Percentiles rank a stretch among this genome's conserved stretches.
phyloP scores from a whole-genome alignment of 2,113 vertebrate genomes.

The Geococcyx californianus region DNA sequence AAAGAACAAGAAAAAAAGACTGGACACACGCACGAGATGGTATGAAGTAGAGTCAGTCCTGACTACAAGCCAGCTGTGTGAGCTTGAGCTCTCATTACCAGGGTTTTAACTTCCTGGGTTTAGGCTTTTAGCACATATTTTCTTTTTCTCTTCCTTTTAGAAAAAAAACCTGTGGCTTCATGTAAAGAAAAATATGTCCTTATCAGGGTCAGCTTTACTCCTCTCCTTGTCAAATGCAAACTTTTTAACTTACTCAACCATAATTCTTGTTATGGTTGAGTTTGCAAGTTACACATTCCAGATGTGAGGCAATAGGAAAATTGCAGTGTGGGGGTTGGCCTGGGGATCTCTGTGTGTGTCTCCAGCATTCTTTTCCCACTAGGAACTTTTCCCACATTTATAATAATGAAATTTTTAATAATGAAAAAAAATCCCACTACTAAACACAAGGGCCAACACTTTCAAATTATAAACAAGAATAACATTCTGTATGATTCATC shows the following conservation, averaged over 20 bases:
- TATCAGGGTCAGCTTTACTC: conserved; percentile 33
- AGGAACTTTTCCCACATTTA: conserved; percentile 59
- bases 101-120: background rate
- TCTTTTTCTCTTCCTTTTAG: background rate
- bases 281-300: conserved; percentile 57
- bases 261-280: conserved; percentile 53
- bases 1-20: background rate
- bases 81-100: background rate
- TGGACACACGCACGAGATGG: background rate
- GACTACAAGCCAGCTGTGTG: conserved; percentile 3
- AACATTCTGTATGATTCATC: conserved; percentile 3
- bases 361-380: conserved; percentile 43
- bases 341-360: conserved; percentile 1
- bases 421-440: background rate
- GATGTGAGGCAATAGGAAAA: conserved; percentile 59
- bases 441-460: conserved; percentile 7
- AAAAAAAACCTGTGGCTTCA: background rate
- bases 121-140: background rate
- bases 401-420: conserved; percentile 38
- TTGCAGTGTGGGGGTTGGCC: background rate
- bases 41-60: background rate
- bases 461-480: conserved; percentile 38
- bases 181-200: background rate
- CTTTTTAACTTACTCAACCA: conserved; percentile 34
- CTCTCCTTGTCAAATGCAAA: conserved; percentile 38